phyloP scores from a whole-genome alignment of 2,797 vertebrate genomes.

The Pseudochromis fuscus region DNA sequence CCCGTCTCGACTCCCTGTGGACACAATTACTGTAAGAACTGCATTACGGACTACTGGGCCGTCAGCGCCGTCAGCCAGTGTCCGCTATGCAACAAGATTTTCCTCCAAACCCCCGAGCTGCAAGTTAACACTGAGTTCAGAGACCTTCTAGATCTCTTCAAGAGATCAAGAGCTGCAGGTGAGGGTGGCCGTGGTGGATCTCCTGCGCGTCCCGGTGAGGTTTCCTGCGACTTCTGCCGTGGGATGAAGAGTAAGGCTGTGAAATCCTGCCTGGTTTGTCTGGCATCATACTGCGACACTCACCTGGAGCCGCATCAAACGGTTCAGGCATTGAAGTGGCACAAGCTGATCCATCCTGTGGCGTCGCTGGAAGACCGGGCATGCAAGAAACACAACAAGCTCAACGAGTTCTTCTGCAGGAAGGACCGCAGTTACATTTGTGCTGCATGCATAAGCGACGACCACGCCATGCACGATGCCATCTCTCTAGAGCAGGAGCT shows the following conservation, averaged over 20 bases:
- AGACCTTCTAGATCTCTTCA: conserved; percentile 30
- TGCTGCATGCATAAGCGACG: neutral
- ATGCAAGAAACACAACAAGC: conserved; percentile 33
- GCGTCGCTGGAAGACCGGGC: neutral
- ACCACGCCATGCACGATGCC: neutral
- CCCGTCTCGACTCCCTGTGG: conserved; percentile 19
- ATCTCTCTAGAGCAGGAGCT: conserved; percentile 27
- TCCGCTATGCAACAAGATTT: conserved; percentile 26
- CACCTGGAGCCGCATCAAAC: conserved; percentile 34
- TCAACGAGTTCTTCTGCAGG: conserved; percentile 30
- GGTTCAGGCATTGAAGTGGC: conserved; percentile 18
- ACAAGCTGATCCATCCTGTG: conserved; percentile 20
- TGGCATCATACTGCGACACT: conserved; percentile 28
- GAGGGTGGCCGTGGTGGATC: neutral
- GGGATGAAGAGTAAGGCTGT: neutral
- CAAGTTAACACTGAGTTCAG: conserved; percentile 18
- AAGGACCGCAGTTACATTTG: conserved; percentile 17
- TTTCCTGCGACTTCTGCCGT: conserved; percentile 24
- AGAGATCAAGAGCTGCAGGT: too few species aligned
- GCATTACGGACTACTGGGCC: conserved; percentile 18
- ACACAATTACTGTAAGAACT: conserved; percentile 24
- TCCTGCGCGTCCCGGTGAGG: neutral
- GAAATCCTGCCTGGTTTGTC: conserved; percentile 39
- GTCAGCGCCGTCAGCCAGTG: neutral
- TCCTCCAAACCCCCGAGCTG: neutral